phyloP scores from a whole-genome alignment of 2,113 vertebrate genomes.

The Scomber japonicus region DNA sequence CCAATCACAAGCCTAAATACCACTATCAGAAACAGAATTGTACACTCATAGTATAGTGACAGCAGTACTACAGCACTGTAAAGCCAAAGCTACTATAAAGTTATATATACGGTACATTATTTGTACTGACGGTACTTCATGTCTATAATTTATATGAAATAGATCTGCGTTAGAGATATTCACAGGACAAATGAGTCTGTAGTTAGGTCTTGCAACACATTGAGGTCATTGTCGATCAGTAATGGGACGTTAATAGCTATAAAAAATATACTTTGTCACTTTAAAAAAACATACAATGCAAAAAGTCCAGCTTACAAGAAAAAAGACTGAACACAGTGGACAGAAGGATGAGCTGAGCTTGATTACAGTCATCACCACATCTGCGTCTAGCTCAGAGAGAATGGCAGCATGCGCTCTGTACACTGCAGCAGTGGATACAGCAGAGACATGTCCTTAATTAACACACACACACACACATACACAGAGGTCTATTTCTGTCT shows the following conservation, averaged over 20 bases:
- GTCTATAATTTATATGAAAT: neutral
- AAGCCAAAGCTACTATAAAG: too few species aligned
- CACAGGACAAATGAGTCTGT: neutral
- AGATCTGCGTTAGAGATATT: neutral
- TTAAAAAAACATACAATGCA: neutral
- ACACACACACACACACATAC: constrained; percentile 48
- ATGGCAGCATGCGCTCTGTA: constrained; percentile 33
- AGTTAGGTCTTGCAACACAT: too few species aligned
- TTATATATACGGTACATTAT: neutral
- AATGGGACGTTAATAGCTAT: neutral
- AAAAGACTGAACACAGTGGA: constrained; percentile 13
- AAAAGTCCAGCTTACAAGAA: neutral
- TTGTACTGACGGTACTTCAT: neutral
- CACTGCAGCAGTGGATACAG: constrained; percentile 48
- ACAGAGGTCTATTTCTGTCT: constrained; percentile 71
- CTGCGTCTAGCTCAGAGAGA: constrained; percentile 46
- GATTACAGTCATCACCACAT: constrained; percentile 64
- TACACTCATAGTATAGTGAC: neutral
- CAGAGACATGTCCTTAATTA: constrained; percentile 64
- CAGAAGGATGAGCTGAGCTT: constrained; percentile 38
- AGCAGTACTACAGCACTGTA: neutral
- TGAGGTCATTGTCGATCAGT: neutral
- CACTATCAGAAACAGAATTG: neutral
- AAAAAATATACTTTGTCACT: neutral
- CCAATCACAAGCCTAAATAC: neutral